Evolutionary conservation across 2,888 invertebrate species (phyloP), one percentile per base, ranked within the genome.

Genomic region (Drosophila pegasa): DNA sequence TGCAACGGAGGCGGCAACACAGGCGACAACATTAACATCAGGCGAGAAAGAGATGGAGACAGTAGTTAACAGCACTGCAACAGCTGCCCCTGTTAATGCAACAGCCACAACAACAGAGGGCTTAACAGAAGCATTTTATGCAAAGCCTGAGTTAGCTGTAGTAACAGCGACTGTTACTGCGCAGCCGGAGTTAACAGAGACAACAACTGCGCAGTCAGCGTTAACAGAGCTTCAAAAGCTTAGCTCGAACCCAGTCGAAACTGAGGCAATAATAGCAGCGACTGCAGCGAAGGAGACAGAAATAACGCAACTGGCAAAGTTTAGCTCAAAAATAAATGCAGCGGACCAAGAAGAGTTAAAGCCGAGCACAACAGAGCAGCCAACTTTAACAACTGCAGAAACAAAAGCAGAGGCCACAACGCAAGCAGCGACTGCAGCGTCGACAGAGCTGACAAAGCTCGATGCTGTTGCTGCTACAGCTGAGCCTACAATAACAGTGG

Each of bases 1-100:
- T 60, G 85, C 80, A 48, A 89, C 89, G 6, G 89, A 89, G 35
- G 75, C 64, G 1, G 80, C 74, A 2, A 69, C 78, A 1, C 78
- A 76, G 50, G 65, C 80, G 4, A 82, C 83, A 20, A 88, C 83
- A 5, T 58, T 73, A 7, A 43, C 58, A 9, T 35, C 78, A 8
- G 37, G 10, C 3, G 55, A 40, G 12, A 64, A 18, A 2, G 67
- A 72, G 47, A 51, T 73, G 51, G 48, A 47, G 6, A 43, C 55
- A 38, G 18, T 52, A 31, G 56, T 50, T 1, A 72, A 43, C 31
- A 71, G 7, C 10, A 50, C 52, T 33, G 47, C 22, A 47, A 71
- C 38, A n/a, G 18, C 10, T 8, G 40, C 29, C 6, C 16, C 41
- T 55, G 50, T 47, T 2, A 41, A 14, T 0, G 22, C 27, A 9